Conservation (phyloP, 2,797 vertebrate genomes). For the Notolepis coatsorum region DNA sequence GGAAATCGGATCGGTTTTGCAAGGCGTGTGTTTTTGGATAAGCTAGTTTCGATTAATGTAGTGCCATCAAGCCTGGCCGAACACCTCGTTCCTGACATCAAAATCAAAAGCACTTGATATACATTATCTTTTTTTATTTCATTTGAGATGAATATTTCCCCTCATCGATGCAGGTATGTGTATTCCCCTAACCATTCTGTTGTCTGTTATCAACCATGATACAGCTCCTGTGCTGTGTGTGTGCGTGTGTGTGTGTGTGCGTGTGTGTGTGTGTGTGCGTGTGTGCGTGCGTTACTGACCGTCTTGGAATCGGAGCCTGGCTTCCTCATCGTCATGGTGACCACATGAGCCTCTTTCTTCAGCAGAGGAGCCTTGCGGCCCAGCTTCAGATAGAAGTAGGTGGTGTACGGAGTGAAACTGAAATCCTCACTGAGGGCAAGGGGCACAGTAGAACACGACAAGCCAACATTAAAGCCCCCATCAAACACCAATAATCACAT, state of each 20-base stretch:
- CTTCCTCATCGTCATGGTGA: conserved; percentile 83
- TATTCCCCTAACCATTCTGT: background rate
- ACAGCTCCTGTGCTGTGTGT: background rate
- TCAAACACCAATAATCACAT: too few species aligned
- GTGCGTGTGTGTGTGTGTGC: background rate
- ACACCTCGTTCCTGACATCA: background rate
- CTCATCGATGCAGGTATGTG: background rate
- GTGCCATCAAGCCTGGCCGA: background rate
- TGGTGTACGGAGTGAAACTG: conserved; percentile 96
- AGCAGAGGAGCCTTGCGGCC: conserved; percentile 89
- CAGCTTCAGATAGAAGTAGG: conserved; percentile 93
- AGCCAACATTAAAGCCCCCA: too few species aligned
- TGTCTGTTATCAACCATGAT: background rate
- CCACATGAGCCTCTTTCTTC: conserved; percentile 76
- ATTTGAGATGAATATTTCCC: background rate
- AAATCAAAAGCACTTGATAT: background rate
- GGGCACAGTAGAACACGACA: conserved; percentile 8
- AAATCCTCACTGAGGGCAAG: conserved; percentile 89
- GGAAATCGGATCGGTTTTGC: too few species aligned
- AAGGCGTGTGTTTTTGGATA: too few species aligned
- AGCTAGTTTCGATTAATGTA: background rate
- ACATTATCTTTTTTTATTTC: background rate
- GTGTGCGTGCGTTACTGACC: conserved; percentile 57
- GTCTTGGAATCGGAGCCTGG: background rate
- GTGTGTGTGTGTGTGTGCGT: background rate